phyloP scores from a whole-genome alignment of 2,797 vertebrate genomes.

The Nyctalus aviator region DNA sequence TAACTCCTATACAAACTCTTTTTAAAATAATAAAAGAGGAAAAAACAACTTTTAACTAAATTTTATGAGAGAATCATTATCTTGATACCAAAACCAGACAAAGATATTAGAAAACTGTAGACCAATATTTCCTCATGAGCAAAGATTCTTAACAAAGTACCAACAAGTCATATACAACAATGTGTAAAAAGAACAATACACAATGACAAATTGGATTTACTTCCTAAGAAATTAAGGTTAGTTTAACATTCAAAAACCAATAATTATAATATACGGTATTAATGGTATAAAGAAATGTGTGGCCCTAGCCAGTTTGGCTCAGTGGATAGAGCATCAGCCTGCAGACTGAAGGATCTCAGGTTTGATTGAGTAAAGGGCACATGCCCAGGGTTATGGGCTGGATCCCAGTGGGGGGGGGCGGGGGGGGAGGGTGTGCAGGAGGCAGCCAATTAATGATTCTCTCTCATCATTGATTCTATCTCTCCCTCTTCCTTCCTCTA shows the following conservation, averaged over 20 bases:
- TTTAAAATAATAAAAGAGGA: background rate
- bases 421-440: too few species aligned
- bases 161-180: background rate
- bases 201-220: background rate
- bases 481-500: too few species aligned
- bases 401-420: too few species aligned
- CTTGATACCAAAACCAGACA: background rate
- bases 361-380: too few species aligned
- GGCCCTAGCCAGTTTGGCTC: too few species aligned
- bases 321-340: too few species aligned
- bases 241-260: background rate
- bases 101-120: background rate
- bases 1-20: background rate
- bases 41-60: background rate
- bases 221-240: background rate
- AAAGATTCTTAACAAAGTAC: slow-evolving; percentile 35
- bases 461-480: too few species aligned
- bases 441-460: too few species aligned
- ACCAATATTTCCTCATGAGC: background rate
- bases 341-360: too few species aligned
- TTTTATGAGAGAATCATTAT: background rate
- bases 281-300: background rate
- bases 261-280: background rate
- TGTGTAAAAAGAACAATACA: background rate
- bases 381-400: too few species aligned